Base-by-base conservation (phyloP, 64 coral and sea anemone species). In the Acropora tenuis region DNA sequence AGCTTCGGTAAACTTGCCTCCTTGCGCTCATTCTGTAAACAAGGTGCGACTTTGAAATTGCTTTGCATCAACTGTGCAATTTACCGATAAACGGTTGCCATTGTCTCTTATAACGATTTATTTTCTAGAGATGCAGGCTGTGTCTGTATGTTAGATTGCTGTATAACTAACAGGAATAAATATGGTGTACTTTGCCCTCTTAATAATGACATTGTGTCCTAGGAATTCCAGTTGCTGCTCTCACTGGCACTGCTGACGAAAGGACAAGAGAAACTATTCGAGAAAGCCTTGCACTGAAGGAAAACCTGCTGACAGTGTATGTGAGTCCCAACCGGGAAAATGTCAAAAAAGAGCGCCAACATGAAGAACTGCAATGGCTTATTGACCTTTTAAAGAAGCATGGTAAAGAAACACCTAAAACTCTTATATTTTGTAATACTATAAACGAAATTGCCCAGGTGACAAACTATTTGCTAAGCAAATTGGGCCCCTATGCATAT, bases 401-500 rank as follows among this genome's bases (percentile, higher is more conserved):
- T 18, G 50, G 73, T 15, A 77, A 48, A 63, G 6, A 53, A 43
- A 75, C 78, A 74, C 65, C 78, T 2, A 85, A 86, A 59, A 84
- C 73, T 12, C 40, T 92, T 10, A 92, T 92, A 52, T 74, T 92
- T 67, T 92, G 80, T 41, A 92, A 85, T 48, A 86, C 80, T 4
- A 71, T 83, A 63, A 92, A 92, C 75, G 90, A 92, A 75, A 55
- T 83, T 84, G 79, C 90, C 16, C 11, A 19, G 18, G 63, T 90
- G 15, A 67, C 46, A 45, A 81, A 90, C 17, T 73, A 90, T 43
- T 73, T 90, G 6, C n/a, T 81, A 2, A 42, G 19, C 8, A 19
- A 90, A 18, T 58, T 90, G 48, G 77, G 30, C 11, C 13, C 41
- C 6, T 3, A 17, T 78, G 75, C 75, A 78, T 78, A 78, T 46